Base-by-base conservation (phyloP, 2,888 invertebrate genomes). In the Biston betularia region DNA sequence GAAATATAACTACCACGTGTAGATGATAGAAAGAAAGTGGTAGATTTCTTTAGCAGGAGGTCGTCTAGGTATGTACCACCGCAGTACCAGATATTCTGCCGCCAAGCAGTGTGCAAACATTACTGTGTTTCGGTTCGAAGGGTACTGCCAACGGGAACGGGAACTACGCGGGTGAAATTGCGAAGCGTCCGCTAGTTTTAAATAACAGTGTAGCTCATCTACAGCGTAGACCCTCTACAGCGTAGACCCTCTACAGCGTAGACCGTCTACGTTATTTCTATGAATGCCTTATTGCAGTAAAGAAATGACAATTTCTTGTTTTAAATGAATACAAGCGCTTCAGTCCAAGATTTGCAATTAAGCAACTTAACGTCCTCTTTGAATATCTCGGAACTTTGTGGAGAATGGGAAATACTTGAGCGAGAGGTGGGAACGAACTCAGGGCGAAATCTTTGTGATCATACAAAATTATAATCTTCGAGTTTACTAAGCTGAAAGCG, bases 341-440 rank as follows among this genome's bases (percentile, higher is more conserved):
- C 44, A 42, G 44, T 62, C 52, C 42, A 24, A 68, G 67, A 68
- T 68, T 68, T 68, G 63, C 59, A 68, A 68, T 68, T 68, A 68
- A 68, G 67, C 63, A 60, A 63, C 59, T 68, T 59, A 63, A 63
- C 63, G 63, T 68, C 55, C 62, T 48, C 49, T 68, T 68, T 68
- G 63, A 63, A 68, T 68, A 63, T 62, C 63, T 63, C 10, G 55
- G 55, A 68, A 68, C 54, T 68, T 54, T 42, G 35, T 49, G 7
- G 55, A 46, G 55, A 67, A 63, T 63, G 49, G 67, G 63, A 67
- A 67, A 63, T 67, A 45, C 63, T 60, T 54, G 59, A 50, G 59
- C 55, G 58, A 67, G 35, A 58, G 34, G 10, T 52, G 24, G 48
- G 59, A 42, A 49, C 34, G 55, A 6, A 68, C 33, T 59, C 8